Evolutionary conservation across 2,888 invertebrate species (phyloP), one percentile per base, ranked within the genome.

Genomic region (Stenodera caucasica): DNA sequence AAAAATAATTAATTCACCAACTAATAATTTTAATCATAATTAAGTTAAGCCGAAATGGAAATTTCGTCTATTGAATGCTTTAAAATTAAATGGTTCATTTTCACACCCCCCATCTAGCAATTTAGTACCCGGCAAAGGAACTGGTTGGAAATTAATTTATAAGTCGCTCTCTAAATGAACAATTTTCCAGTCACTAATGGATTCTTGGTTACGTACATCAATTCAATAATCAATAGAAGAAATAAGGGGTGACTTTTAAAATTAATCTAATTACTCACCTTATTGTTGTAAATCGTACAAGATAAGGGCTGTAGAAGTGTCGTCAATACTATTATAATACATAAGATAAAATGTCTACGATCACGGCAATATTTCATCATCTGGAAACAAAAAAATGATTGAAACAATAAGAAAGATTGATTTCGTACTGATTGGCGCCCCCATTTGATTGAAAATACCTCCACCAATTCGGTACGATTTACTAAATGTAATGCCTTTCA

Each of bases 11-110:
- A 40, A 40, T 40, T 11, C 3, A 40, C 21, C 18, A 2, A 18
- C 9, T 14, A 40, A 18, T 40, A 40, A 40, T 40, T 21, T 4
- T 26, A 40, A 40, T 11, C 11, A 18, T 40, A 40, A 11, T 40
- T 4, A 26, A 5, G 40, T n/a, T n/a, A n/a, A n/a, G n/a, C n/a
- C n/a, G 40, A 40, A 40, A 40, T 40, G 18, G 40, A 18, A 40
- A 40, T 40, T 40, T 40, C 7, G 40, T 15, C 40, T 40, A 40
- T n/a, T n/a, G n/a, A 40, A 40, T 40, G 40, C 40, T 40, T 40
- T 15, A 8, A 40, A 40, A 40, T 40, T 40, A 40, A 40, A 40
- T 40, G 18, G 18, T 40, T 8, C 11, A 40, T 21, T 18, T 40
- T 40, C 5, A 21, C 40, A 40, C 40, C 21, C 18, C 11, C 40